Percentiles rank a stretch among this genome's conserved stretches.
Evolutionary conservation across 2,888 invertebrate species (phyloP).

Genomic region (Byasa hedistus): DNA sequence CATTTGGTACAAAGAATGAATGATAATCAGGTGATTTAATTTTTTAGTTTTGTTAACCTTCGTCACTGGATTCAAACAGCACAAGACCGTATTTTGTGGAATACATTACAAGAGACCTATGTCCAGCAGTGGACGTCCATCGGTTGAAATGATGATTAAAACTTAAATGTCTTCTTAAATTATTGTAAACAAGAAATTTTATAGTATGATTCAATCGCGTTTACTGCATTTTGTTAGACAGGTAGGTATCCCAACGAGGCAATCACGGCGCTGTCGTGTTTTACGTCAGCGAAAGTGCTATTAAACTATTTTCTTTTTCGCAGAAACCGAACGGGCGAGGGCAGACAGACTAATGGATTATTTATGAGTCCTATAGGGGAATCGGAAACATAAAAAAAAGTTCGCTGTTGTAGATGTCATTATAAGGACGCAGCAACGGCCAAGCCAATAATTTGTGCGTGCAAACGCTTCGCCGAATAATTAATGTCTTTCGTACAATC

Average conservation of each 20-base stretch:
- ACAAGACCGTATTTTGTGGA: too few species aligned
- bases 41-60: slow-evolving; percentile 24
- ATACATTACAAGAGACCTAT: too few species aligned
- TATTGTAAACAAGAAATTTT: too few species aligned
- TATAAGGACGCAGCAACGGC: slow-evolving; percentile 32
- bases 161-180: too few species aligned
- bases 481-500: slow-evolving; percentile 28
- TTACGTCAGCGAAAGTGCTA: slow-evolving; percentile 16
- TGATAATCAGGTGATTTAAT: slow-evolving; percentile 37
- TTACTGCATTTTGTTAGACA: neutral
- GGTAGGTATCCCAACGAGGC: neutral
- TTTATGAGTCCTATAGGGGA: slow-evolving; percentile 42
- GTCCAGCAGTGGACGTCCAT: too few species aligned
- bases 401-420: slow-evolving; percentile 30
- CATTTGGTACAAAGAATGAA: slow-evolving; percentile 47
- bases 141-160: too few species aligned
- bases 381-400: slow-evolving; percentile 33
- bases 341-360: slow-evolving; percentile 30
- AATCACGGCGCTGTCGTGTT: neutral
- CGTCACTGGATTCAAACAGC: too few species aligned
- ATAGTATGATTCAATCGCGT: too few species aligned
- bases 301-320: slow-evolving; percentile 22
- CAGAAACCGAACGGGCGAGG: slow-evolving; percentile 24
- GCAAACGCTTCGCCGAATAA: slow-evolving; percentile 37
- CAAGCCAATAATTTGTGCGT: slow-evolving; percentile 42